phyloP scores from a whole-genome alignment of 1,140 invertebrate genomes.

The Metaphire vulgaris region DNA sequence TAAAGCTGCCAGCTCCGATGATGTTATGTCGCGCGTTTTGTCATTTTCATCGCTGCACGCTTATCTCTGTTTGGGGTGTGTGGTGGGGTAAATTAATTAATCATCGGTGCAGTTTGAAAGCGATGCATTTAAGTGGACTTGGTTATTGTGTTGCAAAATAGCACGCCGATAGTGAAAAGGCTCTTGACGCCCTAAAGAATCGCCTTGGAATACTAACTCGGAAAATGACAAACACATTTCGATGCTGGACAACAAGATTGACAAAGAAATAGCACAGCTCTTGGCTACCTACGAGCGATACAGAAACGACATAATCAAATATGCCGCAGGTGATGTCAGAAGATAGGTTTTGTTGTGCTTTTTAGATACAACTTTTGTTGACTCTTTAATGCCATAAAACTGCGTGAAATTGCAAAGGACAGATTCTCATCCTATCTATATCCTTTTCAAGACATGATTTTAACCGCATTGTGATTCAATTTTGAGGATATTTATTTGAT shows the following conservation, averaged over 20 bases:
- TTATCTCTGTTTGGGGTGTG: too few relatives aligned
- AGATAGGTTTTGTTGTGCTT: background rate
- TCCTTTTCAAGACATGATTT: background rate
- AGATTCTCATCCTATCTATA: background rate
- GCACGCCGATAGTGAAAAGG: constrained; percentile 44
- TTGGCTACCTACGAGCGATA: constrained; percentile 46
- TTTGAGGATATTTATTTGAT: too few relatives aligned
- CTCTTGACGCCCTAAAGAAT: constrained; percentile 34
- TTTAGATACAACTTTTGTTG: background rate
- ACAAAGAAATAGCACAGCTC: constrained; percentile 47
- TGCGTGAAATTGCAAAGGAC: too few relatives aligned
- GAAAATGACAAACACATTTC: constrained; percentile 24
- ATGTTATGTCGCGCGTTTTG: too few relatives aligned
- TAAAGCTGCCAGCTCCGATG: too few relatives aligned
- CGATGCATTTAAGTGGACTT: too few relatives aligned
- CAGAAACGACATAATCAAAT: constrained; percentile 48
- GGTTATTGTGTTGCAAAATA: constrained; percentile 28
- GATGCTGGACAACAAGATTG: constrained; percentile 45
- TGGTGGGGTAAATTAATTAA: too few relatives aligned
- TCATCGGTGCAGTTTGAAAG: too few relatives aligned
- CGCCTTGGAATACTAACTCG: constrained; percentile 23
- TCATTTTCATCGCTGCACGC: too few relatives aligned
- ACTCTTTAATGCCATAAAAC: background rate
- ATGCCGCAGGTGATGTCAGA: constrained; percentile 42
- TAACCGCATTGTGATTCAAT: background rate